Evolutionary conservation across 2,888 invertebrate genomes (phyloP).

Genomic region (Drosophila merina): DNA sequence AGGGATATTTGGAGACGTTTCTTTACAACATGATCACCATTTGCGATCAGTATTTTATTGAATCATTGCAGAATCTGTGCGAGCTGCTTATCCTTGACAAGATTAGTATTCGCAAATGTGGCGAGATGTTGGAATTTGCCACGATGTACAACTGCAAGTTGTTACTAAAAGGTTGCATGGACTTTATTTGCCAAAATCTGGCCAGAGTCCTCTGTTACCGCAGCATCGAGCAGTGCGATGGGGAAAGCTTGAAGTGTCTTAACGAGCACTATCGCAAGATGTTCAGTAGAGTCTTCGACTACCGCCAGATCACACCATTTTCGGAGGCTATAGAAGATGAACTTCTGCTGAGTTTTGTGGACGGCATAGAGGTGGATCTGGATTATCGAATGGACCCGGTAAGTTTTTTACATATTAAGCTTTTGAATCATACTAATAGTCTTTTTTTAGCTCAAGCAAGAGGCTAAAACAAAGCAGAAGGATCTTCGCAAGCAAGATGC

Average conservation of each 20-base stretch:
- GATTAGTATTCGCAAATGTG: conserved; percentile 90
- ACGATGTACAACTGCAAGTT: conserved; percentile 90
- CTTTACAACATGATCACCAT: conserved; percentile 89
- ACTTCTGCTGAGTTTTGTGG: conserved; percentile 83
- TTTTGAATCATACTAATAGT: background rate
- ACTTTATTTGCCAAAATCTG: conserved; percentile 91
- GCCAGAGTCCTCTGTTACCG: conserved; percentile 89
- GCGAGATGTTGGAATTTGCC: conserved; percentile 91
- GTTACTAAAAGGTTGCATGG: conserved; percentile 89
- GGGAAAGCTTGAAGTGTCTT: conserved; percentile 87
- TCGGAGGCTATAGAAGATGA: conserved; percentile 87
- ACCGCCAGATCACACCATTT: conserved; percentile 89
- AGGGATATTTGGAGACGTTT: conserved; percentile 88
- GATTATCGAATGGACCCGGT: conserved; percentile 84
- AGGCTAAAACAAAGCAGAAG: conserved; percentile 63
- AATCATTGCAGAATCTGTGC: conserved; percentile 89
- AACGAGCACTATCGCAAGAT: conserved; percentile 88
- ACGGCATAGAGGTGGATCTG: conserved; percentile 85
- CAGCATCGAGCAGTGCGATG: conserved; percentile 87
- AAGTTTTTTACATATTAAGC: conserved; percentile 4
- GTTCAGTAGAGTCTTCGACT: conserved; percentile 86
- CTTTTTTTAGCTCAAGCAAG: conserved; percentile 35
- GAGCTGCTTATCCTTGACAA: conserved; percentile 87
- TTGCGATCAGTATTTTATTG: conserved; percentile 92
- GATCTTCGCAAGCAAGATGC: conserved; percentile 74